Evolutionary conservation across 2,797 vertebrate genomes (phyloP).

Genomic region (Astyanax mexicanus): DNA sequence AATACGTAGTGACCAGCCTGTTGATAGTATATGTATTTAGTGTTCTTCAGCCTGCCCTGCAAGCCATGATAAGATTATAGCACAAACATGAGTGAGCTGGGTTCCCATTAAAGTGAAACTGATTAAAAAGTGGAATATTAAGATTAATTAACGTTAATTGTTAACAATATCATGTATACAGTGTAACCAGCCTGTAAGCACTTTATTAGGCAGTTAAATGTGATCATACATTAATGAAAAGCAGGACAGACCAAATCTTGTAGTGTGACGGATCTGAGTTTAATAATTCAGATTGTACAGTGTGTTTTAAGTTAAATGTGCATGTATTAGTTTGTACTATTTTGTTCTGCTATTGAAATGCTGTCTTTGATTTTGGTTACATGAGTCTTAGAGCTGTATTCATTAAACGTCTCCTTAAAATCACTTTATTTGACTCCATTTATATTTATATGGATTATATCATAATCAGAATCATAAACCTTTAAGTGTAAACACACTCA

Average conservation of each 20-base stretch:
- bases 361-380: no score
- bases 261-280: slow-evolving; percentile 53
- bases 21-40: slow-evolving; percentile 53
- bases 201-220: slow-evolving; percentile 52
- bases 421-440: no score
- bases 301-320: slow-evolving; percentile 69
- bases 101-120: slow-evolving; percentile 45
- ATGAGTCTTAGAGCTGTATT: not conserved
- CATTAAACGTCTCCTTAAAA: not conserved
- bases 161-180: slow-evolving; percentile 67
- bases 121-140: slow-evolving; percentile 52
- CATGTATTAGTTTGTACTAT: no score
- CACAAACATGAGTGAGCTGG: slow-evolving; percentile 47
- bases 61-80: slow-evolving; percentile 65
- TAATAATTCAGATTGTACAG: slow-evolving; percentile 62
- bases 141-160: no score
- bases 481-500: no score
- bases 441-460: no score
- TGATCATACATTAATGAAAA: slow-evolving; percentile 49
- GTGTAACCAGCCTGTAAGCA: slow-evolving; percentile 64
- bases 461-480: no score
- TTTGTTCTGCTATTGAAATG: no score
- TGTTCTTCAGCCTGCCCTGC: slow-evolving; percentile 66
- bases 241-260: slow-evolving; percentile 51
- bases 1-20: slow-evolving; percentile 52